Evolutionary conservation across 2,888 invertebrate species (phyloP), one percentile per base, ranked within the genome.

Genomic region (Rhodophaea formosa): DNA sequence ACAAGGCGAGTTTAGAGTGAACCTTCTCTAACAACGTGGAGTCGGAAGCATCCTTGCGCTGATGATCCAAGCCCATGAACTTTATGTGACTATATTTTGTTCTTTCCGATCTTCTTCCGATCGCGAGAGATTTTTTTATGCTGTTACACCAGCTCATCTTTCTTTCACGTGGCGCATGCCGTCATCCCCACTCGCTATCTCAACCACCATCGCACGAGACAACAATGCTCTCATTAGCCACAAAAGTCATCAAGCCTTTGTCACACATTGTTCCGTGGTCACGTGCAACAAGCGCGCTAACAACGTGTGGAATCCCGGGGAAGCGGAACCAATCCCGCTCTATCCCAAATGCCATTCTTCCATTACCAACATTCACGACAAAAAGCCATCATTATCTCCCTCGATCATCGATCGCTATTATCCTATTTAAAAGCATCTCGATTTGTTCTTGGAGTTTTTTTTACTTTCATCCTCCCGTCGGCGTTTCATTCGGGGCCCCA

Each of bases 371-470:
- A 76, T 78, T 74, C 69, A 51, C 69, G 67, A 79, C 79, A 82
- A 88, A 90, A 86, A 80, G 76, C 88, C 86, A 84, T 89, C 87
- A 89, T 88, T 88, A 88, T 88, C 89, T 89, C 86, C 86, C 86
- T 87, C 87, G 85, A 88, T 90, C 89, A 88, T 87, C 84, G 88
- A 89, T 89, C 84, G 87, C 90, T 84, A 90, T 91, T 91, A 90
- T 90, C 84, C 88, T 87, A 87, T 88, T 88, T 90, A 88, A 89
- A 90, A 85, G 88, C 86, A 82, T 88, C 84, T 88, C 84, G 88
- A 90, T 90, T 90, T 89, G 90, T 89, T 88, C 89, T 88, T 82
- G 72, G 70, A 62, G 67, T 65, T 80, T 85, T 85, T 88, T 83
- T 78, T 74, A 68, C 64, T 72, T 80, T 82, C 82, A 80, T 86